Conservation (phyloP, 2,113 vertebrate species). For the Trochalopteron elliotii region DNA sequence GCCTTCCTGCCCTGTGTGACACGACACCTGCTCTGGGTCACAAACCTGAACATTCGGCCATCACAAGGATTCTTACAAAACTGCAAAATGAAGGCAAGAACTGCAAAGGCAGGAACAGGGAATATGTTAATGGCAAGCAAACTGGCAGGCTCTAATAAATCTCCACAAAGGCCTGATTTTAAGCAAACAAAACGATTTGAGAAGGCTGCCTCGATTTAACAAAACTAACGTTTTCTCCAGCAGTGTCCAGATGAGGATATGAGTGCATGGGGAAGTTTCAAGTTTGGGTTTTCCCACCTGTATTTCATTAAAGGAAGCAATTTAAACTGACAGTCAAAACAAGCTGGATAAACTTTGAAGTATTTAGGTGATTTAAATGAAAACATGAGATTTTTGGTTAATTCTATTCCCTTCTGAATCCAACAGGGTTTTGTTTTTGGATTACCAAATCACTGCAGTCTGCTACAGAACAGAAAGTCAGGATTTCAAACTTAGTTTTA, state of each 20-base stretch:
- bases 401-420: not conserved
- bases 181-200: not conserved
- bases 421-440: not conserved
- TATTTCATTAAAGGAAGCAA: not conserved
- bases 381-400: not conserved
- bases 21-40: not conserved
- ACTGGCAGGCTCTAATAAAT: not conserved
- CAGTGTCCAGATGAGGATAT: not conserved
- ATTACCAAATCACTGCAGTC: not conserved
- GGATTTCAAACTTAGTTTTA: not conserved
- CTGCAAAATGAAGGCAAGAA: not conserved
- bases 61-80: not conserved
- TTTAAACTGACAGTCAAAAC: not conserved
- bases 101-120: not conserved
- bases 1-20: not conserved
- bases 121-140: not conserved
- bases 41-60: accelerated
- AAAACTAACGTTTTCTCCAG: not conserved
- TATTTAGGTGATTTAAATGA: not conserved
- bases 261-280: not conserved
- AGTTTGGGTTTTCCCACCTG: not conserved
- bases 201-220: not conserved
- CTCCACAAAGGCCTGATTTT: not conserved
- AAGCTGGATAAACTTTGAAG: not conserved
- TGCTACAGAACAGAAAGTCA: not conserved